Evolutionary conservation across 2,797 vertebrate species (phyloP).

Genomic region (Clarias fuscus): DNA sequence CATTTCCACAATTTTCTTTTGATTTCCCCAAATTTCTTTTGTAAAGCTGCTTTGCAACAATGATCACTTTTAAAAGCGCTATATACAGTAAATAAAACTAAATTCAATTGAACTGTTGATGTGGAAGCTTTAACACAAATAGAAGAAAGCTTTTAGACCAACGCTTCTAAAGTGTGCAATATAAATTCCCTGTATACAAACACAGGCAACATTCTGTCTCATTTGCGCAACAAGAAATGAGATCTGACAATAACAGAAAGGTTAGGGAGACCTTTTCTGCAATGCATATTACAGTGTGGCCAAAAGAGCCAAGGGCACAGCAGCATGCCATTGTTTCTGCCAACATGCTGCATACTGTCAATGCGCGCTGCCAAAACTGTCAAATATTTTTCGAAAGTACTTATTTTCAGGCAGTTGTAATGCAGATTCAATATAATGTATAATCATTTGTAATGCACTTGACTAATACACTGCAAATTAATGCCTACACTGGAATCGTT

Average conservation of each 20-base stretch:
- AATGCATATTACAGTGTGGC: constrained; percentile 19
- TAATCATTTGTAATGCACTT: constrained; percentile 17
- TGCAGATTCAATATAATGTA: background rate
- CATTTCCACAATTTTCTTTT: too few relatives aligned
- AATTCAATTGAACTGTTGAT: background rate
- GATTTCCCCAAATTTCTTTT: too few relatives aligned
- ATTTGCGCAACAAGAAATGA: constrained; percentile 3
- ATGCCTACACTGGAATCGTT: background rate
- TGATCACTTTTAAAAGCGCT: too few relatives aligned
- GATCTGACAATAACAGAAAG: constrained; percentile 43
- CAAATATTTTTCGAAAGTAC: background rate
- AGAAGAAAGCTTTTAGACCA: background rate
- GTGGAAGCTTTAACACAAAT: background rate
- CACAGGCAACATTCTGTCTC: background rate
- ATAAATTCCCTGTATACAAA: background rate
- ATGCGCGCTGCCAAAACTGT: background rate
- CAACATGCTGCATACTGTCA: constrained; percentile 8
- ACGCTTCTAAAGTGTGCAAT: background rate
- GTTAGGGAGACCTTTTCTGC: constrained; percentile 44
- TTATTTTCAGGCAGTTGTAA: constrained; percentile 7
- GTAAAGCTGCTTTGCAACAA: too few relatives aligned
- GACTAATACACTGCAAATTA: constrained; percentile 23
- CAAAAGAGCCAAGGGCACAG: background rate
- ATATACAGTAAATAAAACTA: too few relatives aligned
- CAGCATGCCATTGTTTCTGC: constrained; percentile 18